Conservation (phyloP, 2,888 invertebrate species). For the Pterostichus madidus region DNA sequence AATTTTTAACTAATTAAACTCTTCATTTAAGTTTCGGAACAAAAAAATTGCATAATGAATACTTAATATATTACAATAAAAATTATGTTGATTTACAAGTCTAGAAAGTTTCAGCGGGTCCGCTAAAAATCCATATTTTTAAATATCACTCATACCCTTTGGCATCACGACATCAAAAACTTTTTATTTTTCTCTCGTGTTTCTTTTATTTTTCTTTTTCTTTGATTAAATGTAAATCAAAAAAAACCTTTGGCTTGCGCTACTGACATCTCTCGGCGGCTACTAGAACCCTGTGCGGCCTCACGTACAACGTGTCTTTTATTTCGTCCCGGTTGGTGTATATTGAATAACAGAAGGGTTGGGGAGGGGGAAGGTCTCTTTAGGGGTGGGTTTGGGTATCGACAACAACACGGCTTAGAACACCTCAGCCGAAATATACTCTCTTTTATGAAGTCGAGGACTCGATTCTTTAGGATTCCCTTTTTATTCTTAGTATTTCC, state of each 20-base stretch:
- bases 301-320: conserved; percentile 6
- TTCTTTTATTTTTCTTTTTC: conserved; percentile 31
- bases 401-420: conserved; percentile 11
- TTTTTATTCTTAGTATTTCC: conserved; percentile 42
- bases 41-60: not conserved
- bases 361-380: not conserved
- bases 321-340: conserved; percentile 23
- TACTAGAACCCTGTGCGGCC: not conserved
- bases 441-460: conserved; percentile 44
- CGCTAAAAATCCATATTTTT: not conserved
- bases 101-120: not conserved
- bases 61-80: conserved; percentile 3
- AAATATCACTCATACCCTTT: conserved; percentile 1
- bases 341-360: conserved; percentile 39
- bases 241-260: conserved; percentile 19
- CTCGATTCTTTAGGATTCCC: conserved; percentile 44
- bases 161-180: not conserved
- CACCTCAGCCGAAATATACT: conserved; percentile 37
- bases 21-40: too few relatives aligned
- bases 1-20: too few relatives aligned
- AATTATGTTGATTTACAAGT: not conserved
- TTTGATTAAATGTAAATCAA: conserved; percentile 56
- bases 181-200: conserved; percentile 12
- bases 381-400: not conserved
- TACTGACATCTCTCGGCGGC: not conserved